Conservation (phyloP, 2,888 invertebrate genomes). For the Andrena minutula region DNA sequence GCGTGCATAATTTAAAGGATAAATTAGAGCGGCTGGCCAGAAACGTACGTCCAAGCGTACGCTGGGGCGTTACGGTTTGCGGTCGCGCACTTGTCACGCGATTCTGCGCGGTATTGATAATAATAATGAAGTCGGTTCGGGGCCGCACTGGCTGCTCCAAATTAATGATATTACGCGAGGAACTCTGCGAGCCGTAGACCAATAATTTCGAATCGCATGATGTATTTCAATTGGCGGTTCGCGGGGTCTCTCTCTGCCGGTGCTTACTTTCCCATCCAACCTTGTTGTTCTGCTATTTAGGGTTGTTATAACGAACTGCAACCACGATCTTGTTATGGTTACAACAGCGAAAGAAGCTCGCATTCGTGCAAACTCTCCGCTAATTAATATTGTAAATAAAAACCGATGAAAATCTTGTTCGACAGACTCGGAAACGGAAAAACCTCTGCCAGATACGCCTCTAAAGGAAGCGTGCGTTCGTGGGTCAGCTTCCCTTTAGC, state of each 20-base stretch:
- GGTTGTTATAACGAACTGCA: neutral
- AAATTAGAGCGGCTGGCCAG: slow-evolving; percentile 62
- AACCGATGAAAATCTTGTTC: neutral
- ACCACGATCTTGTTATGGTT: neutral
- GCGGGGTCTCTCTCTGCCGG: slow-evolving; percentile 55
- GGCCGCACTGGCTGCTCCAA: slow-evolving; percentile 73
- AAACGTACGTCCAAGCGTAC: slow-evolving; percentile 51
- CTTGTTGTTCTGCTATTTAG: slow-evolving; percentile 28
- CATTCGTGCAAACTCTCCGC: neutral
- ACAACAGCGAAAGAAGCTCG: neutral
- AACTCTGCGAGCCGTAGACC: slow-evolving; percentile 64
- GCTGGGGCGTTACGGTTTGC: slow-evolving; percentile 69
- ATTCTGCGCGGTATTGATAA: slow-evolving; percentile 81
- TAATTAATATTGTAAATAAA: neutral
- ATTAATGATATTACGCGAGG: slow-evolving; percentile 78
- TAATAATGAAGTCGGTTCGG: slow-evolving; percentile 75
- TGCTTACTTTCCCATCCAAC: slow-evolving; percentile 67
- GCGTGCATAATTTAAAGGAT: slow-evolving; percentile 67
- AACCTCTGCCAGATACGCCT: slow-evolving; percentile 18
- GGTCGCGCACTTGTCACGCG: slow-evolving; percentile 82
- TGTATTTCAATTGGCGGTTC: slow-evolving; percentile 67
- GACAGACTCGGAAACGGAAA: neutral
- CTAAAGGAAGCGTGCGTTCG: slow-evolving; percentile 30
- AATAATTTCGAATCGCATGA: slow-evolving; percentile 75
- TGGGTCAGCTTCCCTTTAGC: slow-evolving; percentile 46